A percentile compares a stretch with the other conserved stretches of the same genome.
Evolutionary conservation across 2,888 invertebrate species (phyloP).

Genomic region (Bellardia bayeri): DNA sequence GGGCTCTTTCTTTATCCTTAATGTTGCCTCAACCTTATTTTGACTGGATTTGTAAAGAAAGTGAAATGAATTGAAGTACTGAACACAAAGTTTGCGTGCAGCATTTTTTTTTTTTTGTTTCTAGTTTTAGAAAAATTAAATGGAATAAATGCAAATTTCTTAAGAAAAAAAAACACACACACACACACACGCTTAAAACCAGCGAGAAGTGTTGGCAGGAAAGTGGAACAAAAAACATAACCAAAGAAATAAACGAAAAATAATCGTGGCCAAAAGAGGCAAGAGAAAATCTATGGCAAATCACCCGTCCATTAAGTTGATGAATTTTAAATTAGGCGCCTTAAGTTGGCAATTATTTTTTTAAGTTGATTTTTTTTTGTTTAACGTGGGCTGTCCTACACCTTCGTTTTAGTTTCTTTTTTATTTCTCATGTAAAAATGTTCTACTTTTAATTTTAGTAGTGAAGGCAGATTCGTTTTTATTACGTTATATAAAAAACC

Average conservation of each 20-base stretch:
- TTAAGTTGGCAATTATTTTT: constrained; percentile 8
- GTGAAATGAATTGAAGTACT: constrained; percentile 27
- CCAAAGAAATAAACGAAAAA: constrained; percentile 10
- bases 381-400: constrained; percentile 27
- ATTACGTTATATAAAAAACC: neutral
- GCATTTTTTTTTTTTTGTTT: neutral
- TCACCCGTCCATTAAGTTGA: constrained; percentile 56
- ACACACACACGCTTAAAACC: neutral
- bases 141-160: constrained; percentile 58
- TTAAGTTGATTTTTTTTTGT: neutral
- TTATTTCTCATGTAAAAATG: neutral
- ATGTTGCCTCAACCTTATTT: constrained; percentile 54
- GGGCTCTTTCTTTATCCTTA: neutral
- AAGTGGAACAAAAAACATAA: constrained; percentile 1
- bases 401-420: constrained; percentile 30
- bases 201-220: constrained; percentile 16
- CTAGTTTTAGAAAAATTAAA: constrained; percentile 32
- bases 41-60: constrained; percentile 27
- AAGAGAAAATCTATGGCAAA: constrained; percentile 30
- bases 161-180: neutral
- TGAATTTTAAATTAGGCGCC: constrained; percentile 61
- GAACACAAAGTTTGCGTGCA: constrained; percentile 60
- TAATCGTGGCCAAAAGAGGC: neutral
- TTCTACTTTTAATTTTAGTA: neutral
- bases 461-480: constrained; percentile 6